phyloP scores from a whole-genome alignment of 1,140 invertebrate species.

The Dufourea novaeangliae region DNA sequence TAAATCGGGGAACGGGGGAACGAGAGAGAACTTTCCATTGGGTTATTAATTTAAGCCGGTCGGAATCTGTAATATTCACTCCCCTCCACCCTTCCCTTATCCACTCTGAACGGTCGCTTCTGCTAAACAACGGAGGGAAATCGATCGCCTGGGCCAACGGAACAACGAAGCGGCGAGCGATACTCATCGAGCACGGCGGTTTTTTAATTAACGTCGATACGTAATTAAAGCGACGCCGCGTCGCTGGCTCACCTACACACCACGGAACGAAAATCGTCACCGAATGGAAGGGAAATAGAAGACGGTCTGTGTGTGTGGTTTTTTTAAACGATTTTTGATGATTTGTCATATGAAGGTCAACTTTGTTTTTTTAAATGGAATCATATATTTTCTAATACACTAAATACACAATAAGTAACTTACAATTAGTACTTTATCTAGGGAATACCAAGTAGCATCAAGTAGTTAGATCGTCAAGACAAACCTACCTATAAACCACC shows the following conservation, averaged over 20 bases:
- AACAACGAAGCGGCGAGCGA: not conserved
- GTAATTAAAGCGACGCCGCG: not conserved
- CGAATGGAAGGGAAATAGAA: not conserved
- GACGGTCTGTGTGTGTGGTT: no score
- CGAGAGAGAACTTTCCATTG: not conserved
- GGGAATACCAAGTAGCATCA: no score
- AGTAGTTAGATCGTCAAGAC: no score
- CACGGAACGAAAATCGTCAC: no score
- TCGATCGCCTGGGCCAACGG: not conserved
- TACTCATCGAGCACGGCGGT: not conserved
- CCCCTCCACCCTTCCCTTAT: not conserved
- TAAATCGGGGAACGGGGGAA: slow-evolving; percentile 26
- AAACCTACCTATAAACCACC: no score
- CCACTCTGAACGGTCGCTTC: slow-evolving; percentile 25
- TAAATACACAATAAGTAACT: no score
- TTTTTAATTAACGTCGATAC: slow-evolving; percentile 10
- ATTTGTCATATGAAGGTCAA: no score
- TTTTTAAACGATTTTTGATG: no score
- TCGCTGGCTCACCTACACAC: not conserved
- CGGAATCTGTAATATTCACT: slow-evolving; percentile 1
- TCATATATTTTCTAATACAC: no score
- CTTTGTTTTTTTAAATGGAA: no score
- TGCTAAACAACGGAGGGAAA: slow-evolving; percentile 15
- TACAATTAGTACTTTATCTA: no score
- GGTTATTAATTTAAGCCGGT: slow-evolving; percentile 38